These are phyloP conservation scores for Tetragnatha versicolor DNA, from an alignment of 1,140 invertebrate species.

Conservation along the genomic window DNA sequence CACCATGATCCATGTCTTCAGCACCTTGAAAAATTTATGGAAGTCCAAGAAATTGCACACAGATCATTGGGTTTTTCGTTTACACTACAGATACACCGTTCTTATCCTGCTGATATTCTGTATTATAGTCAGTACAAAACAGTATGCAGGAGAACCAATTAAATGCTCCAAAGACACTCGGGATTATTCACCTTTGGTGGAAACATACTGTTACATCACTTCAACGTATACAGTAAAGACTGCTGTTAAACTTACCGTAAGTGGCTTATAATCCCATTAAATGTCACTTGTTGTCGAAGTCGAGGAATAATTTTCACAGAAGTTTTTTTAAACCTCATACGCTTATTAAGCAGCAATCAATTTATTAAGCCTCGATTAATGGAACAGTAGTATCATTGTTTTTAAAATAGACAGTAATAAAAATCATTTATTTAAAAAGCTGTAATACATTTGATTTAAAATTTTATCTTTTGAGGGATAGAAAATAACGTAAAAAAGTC, in stretches of 20 bases:
- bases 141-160: conserved; percentile 80
- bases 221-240: conserved; percentile 70
- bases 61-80: conserved; percentile 90
- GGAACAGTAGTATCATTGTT: too few species aligned
- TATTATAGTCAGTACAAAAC: conserved; percentile 80
- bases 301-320: too few species aligned
- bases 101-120: conserved; percentile 89
- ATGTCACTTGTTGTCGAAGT: too few species aligned
- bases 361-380: too few species aligned
- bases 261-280: background rate
- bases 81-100: conserved; percentile 93
- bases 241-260: conserved; percentile 35
- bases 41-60: conserved; percentile 77
- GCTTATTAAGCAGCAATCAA: too few species aligned
- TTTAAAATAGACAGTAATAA: too few species aligned
- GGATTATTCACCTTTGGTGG: conserved; percentile 79
- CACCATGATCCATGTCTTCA: conserved; percentile 85
- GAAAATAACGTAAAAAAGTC: too few species aligned
- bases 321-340: too few species aligned
- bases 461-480: too few species aligned
- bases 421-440: too few species aligned
- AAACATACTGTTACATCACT: conserved; percentile 94
- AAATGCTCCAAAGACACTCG: conserved; percentile 92
- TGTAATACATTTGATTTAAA: too few species aligned
- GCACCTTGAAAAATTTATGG: conserved; percentile 86